Evolutionary conservation across 2,888 invertebrate genomes (phyloP), one percentile per base, ranked within the genome.

Genomic region (Bembecia ichneumoniformis): DNA sequence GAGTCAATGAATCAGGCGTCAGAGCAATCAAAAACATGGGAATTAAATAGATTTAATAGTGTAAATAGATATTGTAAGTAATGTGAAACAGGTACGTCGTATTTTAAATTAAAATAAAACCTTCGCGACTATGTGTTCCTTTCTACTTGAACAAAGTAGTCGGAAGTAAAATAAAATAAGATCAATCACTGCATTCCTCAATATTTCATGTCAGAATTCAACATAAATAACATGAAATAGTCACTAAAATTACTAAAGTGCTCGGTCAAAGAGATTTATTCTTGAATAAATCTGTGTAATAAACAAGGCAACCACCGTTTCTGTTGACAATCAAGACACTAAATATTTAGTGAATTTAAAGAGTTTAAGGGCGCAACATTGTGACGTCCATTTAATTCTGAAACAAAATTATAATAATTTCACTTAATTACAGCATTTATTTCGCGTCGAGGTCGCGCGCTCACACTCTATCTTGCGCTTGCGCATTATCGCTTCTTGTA

Each of bases 371-470:
- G 70, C 72, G 73, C 68, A 71, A 77, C 75, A 72, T 75, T 77
- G 77, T 77, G 77, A 79, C 78, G 77, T 80, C 76, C 74, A 76
- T 78, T 81, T 77, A 77, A 78, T 74, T 77, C 76, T 70, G 74
- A 71, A 74, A 70, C 74, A 77, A 78, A 78, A 82, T 82, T 82
- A 81, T 77, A 80, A 82, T 84, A 86, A 86, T 82, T 87, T 81
- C 75, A 80, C 71, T 78, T 86, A 87, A 86, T 87, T 83, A 81
- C 82, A 62, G 75, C 81, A 80, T 84, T 84, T 81, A 84, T 82
- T 80, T 61, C 57, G 61, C 61, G 56, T 60, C 76, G 77, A 82
- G 81, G 82, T 59, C 75, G 67, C 60, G 59, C 64, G 62, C 64
- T 43, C 43, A 59, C 70, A 75, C 74, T 70, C 67, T 70, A 72